A percentile compares a stretch with the other conserved stretches of the same genome.
phyloP scores from a whole-genome alignment of 2,888 invertebrate genomes.

The Agrotis ipsilon region DNA sequence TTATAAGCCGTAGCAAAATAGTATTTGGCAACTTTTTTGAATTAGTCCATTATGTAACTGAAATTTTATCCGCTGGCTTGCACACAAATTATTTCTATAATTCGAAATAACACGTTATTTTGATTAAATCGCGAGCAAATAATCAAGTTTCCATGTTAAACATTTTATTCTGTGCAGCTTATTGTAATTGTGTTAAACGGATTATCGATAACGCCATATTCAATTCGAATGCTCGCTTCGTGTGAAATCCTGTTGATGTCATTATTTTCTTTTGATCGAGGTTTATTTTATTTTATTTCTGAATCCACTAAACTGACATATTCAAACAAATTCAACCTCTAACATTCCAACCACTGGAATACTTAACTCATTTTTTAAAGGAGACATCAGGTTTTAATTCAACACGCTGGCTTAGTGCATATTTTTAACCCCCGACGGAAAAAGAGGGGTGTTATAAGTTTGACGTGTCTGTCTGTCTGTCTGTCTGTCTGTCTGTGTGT shows the following conservation, averaged over 20 bases:
- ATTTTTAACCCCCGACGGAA: too few species aligned
- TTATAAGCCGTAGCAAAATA: background rate
- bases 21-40: background rate
- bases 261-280: constrained; percentile 39
- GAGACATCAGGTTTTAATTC: too few species aligned
- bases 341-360: too few species aligned
- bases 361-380: too few species aligned
- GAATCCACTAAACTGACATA: background rate
- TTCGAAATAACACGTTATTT: constrained; percentile 9
- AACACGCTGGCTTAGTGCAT: too few species aligned
- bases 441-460: too few species aligned
- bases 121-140: constrained; percentile 20
- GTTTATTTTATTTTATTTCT: constrained; percentile 16
- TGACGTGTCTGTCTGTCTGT: too few species aligned
- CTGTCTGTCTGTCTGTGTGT: too few species aligned
- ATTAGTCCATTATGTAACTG: background rate
- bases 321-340: too few species aligned
- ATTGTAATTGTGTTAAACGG: constrained; percentile 54
- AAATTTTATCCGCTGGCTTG: background rate
- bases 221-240: constrained; percentile 45
- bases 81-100: background rate
- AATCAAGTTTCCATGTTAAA: constrained; percentile 33
- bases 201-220: constrained; percentile 54
- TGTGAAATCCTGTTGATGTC: constrained; percentile 39
- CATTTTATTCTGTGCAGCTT: constrained; percentile 43